Base-by-base conservation (phyloP, 2,797 vertebrate species). In the Lycodopsis pacificus region DNA sequence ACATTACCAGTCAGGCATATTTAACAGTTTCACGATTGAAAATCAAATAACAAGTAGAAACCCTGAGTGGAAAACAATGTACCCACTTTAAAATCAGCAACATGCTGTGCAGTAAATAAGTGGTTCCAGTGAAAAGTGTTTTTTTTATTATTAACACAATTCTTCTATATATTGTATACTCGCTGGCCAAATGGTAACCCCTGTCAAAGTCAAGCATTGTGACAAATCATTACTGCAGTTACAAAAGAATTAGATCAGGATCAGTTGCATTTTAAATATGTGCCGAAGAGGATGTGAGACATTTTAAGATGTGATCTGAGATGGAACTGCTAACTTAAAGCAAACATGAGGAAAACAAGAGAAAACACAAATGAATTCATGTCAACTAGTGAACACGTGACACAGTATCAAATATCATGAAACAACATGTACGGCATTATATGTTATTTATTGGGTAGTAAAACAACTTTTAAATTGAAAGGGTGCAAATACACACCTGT, bases 391-490 rank as follows among this genome's bases (percentile, higher is more conserved):
- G 5, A 46, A 59, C 61, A 34, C 20, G 40, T 42, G 10, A 30
- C 2, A 58, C 2, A 17, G 27, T 40, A 54, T 42, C 1, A 68
- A 13, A 65, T 5, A 59, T 46, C 63, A 13, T 42, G 4, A 22
- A 56, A 34, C 11, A 66, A 57, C 32, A 46, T 62, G 8, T 13
- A 62, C 19, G 20, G 3, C 59, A 20, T 17, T 34, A 48, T 19
- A 20, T 49, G 46, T 48, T 65, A 11, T 76, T 67, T 32, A 68
- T 25, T 71, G 7, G 17, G 22, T 56, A 61, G n/a, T 57, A 75
- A 79, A 79, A 64, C 65, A 32, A n/a, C 5, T 73, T 40, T 77
- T 38, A 44, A 0, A 10, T 64, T 67, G n/a, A 65, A 70, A 49
- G 8, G 36, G n/a, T 25, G 48, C 11, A 82, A 15, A 77, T 51